Evolutionary conservation across 2,888 invertebrate species (phyloP), one percentile per base, ranked within the genome.

Genomic region (Lepidocyrtinus sp.): DNA sequence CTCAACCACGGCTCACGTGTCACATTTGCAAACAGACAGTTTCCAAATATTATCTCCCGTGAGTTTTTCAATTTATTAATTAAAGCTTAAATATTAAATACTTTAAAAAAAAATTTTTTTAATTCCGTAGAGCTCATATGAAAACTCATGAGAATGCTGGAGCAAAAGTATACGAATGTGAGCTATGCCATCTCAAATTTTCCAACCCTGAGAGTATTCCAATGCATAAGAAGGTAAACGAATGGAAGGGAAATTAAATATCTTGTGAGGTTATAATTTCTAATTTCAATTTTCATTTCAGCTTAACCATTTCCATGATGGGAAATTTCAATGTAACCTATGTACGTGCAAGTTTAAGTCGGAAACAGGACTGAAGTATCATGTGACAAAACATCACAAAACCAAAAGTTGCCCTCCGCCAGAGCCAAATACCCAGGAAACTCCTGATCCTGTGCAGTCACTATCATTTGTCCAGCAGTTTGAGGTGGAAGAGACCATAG

Each of bases 191-290:
- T 17, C 25, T 27, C 2, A 12, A 15, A 5, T 64, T 64, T 15
- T n/a, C 17, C 1, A 7, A 26, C 9, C 25, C 25, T 26, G 64
- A 26, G n/a, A 27, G 27, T n/a, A 17, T 64, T 27, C 19, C 1
- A n/a, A 61, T 21, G 3, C 78, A 78, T 27, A 72, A 59, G 21
- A 72, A 71, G 65, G 77, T 77, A 63, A 61, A 26, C 5, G 46
- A 17, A 12, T 64, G 1, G 26, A 64, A 50, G 63, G 73, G n/a
- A n/a, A n/a, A n/a, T n/a, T 12, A 55, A 55, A 55, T 55, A 15
- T 55, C 5, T 36, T 36, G 36, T n/a, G n/a, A n/a, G n/a, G n/a
- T n/a, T n/a, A n/a, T n/a, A n/a, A n/a, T n/a, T n/a, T n/a, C n/a
- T n/a, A n/a, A n/a, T n/a, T n/a, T n/a, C 36, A 9, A 55, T 55